Evolutionary conservation across 2,797 vertebrate genomes (phyloP).

Genomic region (Catostomus latipinnis): DNA sequence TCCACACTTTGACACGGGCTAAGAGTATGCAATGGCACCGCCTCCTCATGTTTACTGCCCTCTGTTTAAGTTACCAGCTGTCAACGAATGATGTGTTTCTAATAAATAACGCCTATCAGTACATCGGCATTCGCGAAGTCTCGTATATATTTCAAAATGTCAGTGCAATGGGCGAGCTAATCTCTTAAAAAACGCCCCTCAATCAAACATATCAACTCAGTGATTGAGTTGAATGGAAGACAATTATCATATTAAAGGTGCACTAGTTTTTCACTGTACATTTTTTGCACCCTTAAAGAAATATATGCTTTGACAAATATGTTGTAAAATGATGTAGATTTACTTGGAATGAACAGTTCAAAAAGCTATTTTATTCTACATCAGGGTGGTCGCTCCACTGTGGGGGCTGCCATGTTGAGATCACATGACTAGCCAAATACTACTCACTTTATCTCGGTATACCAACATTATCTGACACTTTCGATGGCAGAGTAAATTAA

Average conservation of each 20-base stretch:
- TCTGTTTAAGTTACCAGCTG: constrained; percentile 46
- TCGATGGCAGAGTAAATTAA: too few relatives aligned
- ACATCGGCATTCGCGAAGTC: constrained; percentile 43
- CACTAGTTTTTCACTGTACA: too few relatives aligned
- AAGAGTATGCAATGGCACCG: constrained; percentile 14
- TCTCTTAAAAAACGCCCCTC: neutral
- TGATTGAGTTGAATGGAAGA: neutral
- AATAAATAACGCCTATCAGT: constrained; percentile 48
- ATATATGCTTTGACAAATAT: neutral
- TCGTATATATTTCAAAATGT: constrained; percentile 22
- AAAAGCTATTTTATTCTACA: neutral
- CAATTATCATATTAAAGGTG: neutral
- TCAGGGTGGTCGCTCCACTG: neutral
- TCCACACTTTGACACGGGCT: neutral
- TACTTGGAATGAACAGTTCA: neutral
- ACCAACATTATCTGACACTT: too few relatives aligned
- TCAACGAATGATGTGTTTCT: constrained; percentile 31
- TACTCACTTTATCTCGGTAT: too few relatives aligned
- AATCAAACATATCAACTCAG: neutral
- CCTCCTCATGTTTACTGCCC: constrained; percentile 38
- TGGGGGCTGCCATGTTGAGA: neutral
- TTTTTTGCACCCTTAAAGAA: too few relatives aligned
- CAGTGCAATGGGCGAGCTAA: constrained; percentile 22
- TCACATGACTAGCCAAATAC: too few relatives aligned
- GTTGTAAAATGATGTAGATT: neutral